Base-by-base conservation (phyloP, 2,888 invertebrate genomes). In the Zele albiditarsus region DNA sequence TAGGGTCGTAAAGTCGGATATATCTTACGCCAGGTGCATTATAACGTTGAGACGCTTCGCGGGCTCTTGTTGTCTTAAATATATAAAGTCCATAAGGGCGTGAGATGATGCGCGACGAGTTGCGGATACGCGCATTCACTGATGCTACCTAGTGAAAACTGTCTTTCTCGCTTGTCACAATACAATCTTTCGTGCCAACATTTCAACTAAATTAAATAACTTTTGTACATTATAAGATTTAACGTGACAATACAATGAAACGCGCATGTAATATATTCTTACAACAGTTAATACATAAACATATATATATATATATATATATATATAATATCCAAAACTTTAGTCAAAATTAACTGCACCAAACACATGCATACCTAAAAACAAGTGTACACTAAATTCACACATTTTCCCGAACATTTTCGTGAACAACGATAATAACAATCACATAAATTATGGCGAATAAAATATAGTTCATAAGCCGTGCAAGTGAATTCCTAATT, bases 1-100 rank as follows among this genome's bases (percentile, higher is more conserved):
- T 81, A 81, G 77, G 77, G 80, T 85, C 86, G 83, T 86, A 86
- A 86, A 86, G 68, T 73, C 46, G 73, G 79, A n/a, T 79, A 78
- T 80, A 80, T 80, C 82, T 79, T 79, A 80, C 78, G 75, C 78
- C 82, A 82, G 82, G 78, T 84, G 84, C 82, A 85, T 85, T 85
- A 84, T 85, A 86, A 83, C 77, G 75, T 74, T 69, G 69, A 73
- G 78, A 72, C 71, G 77, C 67, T 65, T 33, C 53, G 75, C 53
- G 38, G 62, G 63, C 69, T 71, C 69, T 67, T 77, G 79, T 78
- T 81, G 78, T 82, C 82, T 83, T 81, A 82, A 84, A 83, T 81
- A 82, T 83, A 83, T 81, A 77, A 79, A 74, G 70, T 20, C 70
- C 70, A 77, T 79, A 82, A 74, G 79, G 75, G 53, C 77, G 70